phyloP scores from a whole-genome alignment of 2,797 vertebrate genomes.

The Peromyscus aztecus region DNA sequence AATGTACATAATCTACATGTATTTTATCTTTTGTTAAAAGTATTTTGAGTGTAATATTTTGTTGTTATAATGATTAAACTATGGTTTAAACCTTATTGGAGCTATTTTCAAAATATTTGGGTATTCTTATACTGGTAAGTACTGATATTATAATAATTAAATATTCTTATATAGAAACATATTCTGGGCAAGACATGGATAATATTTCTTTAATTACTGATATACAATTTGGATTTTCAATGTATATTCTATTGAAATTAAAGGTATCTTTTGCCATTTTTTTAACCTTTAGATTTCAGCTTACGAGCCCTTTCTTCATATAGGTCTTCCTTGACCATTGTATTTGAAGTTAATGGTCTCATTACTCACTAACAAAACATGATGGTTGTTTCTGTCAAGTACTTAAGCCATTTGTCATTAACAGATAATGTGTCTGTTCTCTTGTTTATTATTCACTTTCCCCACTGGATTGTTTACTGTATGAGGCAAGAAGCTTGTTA shows the following conservation, averaged over 20 bases:
- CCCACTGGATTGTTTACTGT: not conserved
- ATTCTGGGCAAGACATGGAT: not conserved
- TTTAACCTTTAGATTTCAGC: not conserved
- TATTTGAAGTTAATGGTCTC: not conserved
- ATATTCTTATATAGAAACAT: not conserved
- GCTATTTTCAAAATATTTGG: not conserved
- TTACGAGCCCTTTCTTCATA: not conserved
- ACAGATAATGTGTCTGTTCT: conserved; percentile 8
- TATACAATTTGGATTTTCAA: conserved; percentile 17
- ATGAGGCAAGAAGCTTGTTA: not conserved
- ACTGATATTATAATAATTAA: conserved; percentile 51
- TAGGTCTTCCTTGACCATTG: not conserved
- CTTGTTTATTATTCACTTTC: conserved; percentile 21
- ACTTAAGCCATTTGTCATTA: not conserved
- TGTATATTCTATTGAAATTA: not conserved
- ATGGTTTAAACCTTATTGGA: not conserved
- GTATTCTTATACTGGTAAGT: not conserved
- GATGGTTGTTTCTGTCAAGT: conserved; percentile 8
- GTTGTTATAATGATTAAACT: not conserved
- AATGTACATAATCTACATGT: not conserved
- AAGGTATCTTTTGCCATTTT: not conserved
- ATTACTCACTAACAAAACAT: not conserved
- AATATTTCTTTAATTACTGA: not conserved
- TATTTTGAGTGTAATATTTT: not conserved
- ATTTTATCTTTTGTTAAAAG: conserved; percentile 40